Evolutionary conservation across 2,113 vertebrate genomes (phyloP), one percentile per base, ranked within the genome.

Genomic region (Trematomus loennbergii): DNA sequence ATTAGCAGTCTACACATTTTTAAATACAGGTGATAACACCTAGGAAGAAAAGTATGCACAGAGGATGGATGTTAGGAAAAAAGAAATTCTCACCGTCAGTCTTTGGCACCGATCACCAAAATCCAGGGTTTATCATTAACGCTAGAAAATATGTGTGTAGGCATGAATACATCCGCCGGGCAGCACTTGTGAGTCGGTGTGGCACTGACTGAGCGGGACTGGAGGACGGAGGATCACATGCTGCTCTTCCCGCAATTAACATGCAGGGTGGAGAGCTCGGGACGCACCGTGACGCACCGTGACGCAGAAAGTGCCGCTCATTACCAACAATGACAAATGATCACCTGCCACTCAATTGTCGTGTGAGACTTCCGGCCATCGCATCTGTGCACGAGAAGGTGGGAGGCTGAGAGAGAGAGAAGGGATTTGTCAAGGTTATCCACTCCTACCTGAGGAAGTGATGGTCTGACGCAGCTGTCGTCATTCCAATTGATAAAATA

Each of bases 351-450:
- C 73, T 75, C 76, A 50, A 67, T 61, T 75, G 64, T 64, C 64
- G 72, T 69, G 22, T 9, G 20, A 79, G 25, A 61, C 22, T 65
- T 17, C 12, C 13, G 57, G 25, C 55, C 36, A 25, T 70, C 70
- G 52, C 59, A 49, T 73, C 64, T 33, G 22, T 62, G 53, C 15
- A n/a, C 7, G 13, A 4, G 53, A 5, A 45, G 20, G 46, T 25
- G 52, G 9, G 74, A 66, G 18, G 49, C 18, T 49, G 62, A 12
- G 18, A 36, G 60, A n/a, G 9, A 8, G 22, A 45, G 10, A 20
- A 29, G 52, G 18, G 62, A 50, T 73, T 66, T 70, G 54, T 88
- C 85, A 93, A 93, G 90, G 90, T 93, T 88, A 90, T 89, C 83
- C 80, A 83, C 81, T 84, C 83, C 79, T 78, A 87, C 72, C 84